These are phyloP conservation scores for Mustela lutreola DNA, from an alignment of 2,113 vertebrate genomes.

Conservation along the genomic window DNA sequence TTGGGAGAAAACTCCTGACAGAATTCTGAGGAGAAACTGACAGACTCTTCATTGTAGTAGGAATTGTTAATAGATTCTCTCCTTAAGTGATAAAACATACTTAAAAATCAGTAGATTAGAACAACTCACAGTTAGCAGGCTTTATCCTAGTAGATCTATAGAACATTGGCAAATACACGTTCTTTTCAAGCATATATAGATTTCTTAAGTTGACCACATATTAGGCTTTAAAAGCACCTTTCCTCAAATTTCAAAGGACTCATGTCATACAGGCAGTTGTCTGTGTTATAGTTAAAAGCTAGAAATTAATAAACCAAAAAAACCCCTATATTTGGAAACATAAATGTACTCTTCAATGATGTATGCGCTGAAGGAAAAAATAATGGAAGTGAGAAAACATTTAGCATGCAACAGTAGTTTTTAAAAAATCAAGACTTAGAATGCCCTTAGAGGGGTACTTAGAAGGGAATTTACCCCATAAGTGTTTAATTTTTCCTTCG, in stretches of 20 bases:
- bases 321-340: background rate
- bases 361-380: background rate
- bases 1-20: background rate
- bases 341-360: background rate
- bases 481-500: conserved; percentile 4
- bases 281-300: background rate
- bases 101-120: background rate
- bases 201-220: background rate
- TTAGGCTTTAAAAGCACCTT: background rate
- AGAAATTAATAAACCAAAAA: conserved; percentile 6
- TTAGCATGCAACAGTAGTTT: background rate
- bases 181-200: background rate
- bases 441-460: background rate
- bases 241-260: conserved; percentile 7
- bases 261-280: background rate
- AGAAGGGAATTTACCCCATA: background rate
- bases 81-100: background rate
- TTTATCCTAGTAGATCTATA: background rate
- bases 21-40: background rate
- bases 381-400: background rate
- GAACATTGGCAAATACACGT: background rate
- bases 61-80: background rate
- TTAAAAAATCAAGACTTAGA: background rate
- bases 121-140: background rate
- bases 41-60: background rate